Conservation (phyloP, 2,888 invertebrate species). For the Lacanobia wlatinum region DNA sequence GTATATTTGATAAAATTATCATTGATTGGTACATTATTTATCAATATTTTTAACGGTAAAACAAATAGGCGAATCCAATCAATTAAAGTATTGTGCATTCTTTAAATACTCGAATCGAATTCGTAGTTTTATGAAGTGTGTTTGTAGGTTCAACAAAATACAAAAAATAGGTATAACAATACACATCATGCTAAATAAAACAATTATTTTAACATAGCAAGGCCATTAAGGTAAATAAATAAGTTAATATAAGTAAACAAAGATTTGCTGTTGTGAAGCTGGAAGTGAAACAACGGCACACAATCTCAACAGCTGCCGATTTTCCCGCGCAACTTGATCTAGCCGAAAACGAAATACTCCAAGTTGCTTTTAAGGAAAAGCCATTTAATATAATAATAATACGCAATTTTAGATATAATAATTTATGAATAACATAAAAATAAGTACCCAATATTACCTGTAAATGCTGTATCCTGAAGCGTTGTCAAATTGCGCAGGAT, state of each 20-base stretch:
- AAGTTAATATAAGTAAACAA: neutral
- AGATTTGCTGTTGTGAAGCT: neutral
- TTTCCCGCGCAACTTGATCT: constrained; percentile 53
- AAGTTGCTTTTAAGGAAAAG: constrained; percentile 13
- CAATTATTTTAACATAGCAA: neutral
- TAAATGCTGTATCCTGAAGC: neutral
- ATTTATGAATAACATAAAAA: neutral
- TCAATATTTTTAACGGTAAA: neutral
- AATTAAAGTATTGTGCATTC: neutral
- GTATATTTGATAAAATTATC: neutral
- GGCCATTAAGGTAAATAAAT: constrained; percentile 8
- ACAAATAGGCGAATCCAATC: neutral
- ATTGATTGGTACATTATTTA: neutral
- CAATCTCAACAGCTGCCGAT: constrained; percentile 25
- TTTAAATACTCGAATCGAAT: neutral
- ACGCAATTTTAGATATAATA: neutral
- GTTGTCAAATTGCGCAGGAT: constrained; percentile 7
- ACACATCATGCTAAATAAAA: neutral
- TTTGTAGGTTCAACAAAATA: neutral
- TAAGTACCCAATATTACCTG: neutral
- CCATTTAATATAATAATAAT: neutral
- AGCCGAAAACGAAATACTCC: neutral
- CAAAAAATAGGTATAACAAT: neutral
- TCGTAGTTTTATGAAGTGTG: neutral
- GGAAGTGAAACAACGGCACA: neutral